Conservation (phyloP, 2,113 vertebrate genomes). For the Daphoenositta chrysoptera region DNA sequence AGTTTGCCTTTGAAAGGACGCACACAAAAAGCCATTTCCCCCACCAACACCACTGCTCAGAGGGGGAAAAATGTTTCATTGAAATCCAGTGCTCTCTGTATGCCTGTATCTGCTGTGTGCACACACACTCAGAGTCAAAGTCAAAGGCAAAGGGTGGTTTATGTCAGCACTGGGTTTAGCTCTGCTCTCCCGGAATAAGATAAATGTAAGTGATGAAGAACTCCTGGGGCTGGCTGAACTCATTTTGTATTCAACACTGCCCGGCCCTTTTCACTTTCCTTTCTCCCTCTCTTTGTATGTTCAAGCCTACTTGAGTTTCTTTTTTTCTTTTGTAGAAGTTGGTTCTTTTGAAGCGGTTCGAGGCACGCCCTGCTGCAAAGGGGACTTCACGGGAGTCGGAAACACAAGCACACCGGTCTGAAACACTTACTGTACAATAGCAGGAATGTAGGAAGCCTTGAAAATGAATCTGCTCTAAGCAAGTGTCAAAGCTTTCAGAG, state of each 20-base stretch:
- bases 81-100: not conserved
- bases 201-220: conserved; percentile 76
- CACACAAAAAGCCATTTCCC: not conserved
- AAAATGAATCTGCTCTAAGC: conserved; percentile 11
- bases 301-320: conserved; percentile 90
- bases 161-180: conserved; percentile 60
- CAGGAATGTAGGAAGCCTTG: conserved; percentile 42
- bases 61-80: not conserved
- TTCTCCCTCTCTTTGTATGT: conserved; percentile 79
- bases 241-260: conserved; percentile 82
- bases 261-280: conserved; percentile 74
- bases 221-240: conserved; percentile 79
- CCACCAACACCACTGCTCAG: not conserved
- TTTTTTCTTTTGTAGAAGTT: conserved; percentile 87
- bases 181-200: conserved; percentile 71
- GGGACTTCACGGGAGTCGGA: conserved; percentile 87
- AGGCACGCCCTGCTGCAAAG: conserved; percentile 88
- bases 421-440: conserved; percentile 71
- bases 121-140: conserved; percentile 64
- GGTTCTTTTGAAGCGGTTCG: conserved; percentile 88
- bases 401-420: conserved; percentile 77
- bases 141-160: conserved; percentile 73
- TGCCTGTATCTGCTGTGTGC: not conserved
- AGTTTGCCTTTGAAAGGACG: not conserved
- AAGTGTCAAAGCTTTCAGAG: conserved; percentile 28